Evolutionary conservation across 2,113 vertebrate species (phyloP).

Genomic region (Leptodactylus fuscus): DNA sequence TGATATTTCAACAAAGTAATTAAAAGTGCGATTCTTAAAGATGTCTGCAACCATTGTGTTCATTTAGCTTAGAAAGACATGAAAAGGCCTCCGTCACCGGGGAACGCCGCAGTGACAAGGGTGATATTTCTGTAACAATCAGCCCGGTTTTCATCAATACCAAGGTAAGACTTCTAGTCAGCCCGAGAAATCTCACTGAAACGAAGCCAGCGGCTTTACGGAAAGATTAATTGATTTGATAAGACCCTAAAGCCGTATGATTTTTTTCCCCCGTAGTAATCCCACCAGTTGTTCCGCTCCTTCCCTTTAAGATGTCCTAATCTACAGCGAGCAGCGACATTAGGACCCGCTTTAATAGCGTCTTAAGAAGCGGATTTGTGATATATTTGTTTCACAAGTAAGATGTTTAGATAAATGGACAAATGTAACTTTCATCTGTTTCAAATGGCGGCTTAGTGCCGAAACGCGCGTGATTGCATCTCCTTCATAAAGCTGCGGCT

Average conservation of each 20-base stretch:
- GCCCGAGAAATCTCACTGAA: slow-evolving; percentile 23
- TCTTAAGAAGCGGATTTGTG: slow-evolving; percentile 42
- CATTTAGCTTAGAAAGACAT: neutral
- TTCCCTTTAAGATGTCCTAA: slow-evolving; percentile 46
- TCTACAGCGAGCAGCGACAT: slow-evolving; percentile 51
- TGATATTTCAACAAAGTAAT: neutral
- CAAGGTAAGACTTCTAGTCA: slow-evolving; percentile 40
- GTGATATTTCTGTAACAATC: slow-evolving; percentile 25
- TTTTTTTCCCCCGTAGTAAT: slow-evolving; percentile 7
- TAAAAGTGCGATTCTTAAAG: neutral
- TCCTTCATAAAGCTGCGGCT: neutral
- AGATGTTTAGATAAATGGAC: slow-evolving; percentile 50
- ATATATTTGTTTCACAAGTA: slow-evolving; percentile 43
- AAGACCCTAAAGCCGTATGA: slow-evolving; percentile 39
- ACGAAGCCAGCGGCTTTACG: slow-evolving; percentile 38
- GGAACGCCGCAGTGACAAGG: neutral
- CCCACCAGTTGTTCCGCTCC: neutral
- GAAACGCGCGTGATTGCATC: neutral
- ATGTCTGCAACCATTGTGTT: neutral
- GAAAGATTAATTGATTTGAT: slow-evolving; percentile 55
- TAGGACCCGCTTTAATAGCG: slow-evolving; percentile 22
- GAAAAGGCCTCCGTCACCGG: neutral
- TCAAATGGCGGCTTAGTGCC: slow-evolving; percentile 14
- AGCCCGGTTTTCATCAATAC: slow-evolving; percentile 26
- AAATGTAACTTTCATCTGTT: slow-evolving; percentile 43